phyloP scores from a whole-genome alignment of 1,140 invertebrate genomes.

The Drosophila baimaii region DNA sequence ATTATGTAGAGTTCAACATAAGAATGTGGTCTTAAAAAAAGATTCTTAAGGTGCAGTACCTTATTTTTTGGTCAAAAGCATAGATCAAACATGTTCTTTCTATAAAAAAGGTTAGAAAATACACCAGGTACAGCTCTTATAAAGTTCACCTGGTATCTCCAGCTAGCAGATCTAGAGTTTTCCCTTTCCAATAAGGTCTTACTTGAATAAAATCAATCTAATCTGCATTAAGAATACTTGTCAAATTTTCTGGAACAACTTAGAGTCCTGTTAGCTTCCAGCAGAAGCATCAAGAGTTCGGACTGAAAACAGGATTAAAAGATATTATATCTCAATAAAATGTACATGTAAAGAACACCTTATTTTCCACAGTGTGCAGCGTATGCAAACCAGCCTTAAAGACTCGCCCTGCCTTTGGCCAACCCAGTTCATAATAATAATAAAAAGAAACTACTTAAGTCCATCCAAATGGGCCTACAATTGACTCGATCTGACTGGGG shows the following conservation, averaged over 20 bases:
- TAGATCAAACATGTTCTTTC: too few relatives aligned
- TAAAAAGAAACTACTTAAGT: conserved; percentile 63
- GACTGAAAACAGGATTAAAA: too few relatives aligned
- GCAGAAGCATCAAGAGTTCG: too few relatives aligned
- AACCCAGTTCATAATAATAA: conserved; percentile 59
- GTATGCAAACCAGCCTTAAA: conserved; percentile 52
- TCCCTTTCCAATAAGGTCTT: not conserved
- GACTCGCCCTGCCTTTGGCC: conserved; percentile 44
- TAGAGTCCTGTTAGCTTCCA: too few relatives aligned
- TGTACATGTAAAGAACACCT: rapidly evolving
- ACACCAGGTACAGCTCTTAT: too few relatives aligned
- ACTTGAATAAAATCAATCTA: not conserved
- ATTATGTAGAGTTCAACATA: rapidly evolving
- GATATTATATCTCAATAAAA: too few relatives aligned
- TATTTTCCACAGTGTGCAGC: conserved; percentile 6
- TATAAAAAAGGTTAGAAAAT: too few relatives aligned
- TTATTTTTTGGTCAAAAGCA: too few relatives aligned
- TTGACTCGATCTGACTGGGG: conserved; percentile 44
- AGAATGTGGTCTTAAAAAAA: not conserved
- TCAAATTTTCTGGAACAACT: too few relatives aligned
- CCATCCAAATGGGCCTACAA: conserved; percentile 62
- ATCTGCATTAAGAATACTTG: too few relatives aligned
- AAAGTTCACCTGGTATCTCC: not conserved
- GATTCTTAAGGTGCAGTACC: too few relatives aligned
- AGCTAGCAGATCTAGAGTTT: not conserved